These are phyloP conservation scores for Leptoclinus maculatus DNA, from an alignment of 2,797 vertebrate species.

Conservation along the genomic window DNA sequence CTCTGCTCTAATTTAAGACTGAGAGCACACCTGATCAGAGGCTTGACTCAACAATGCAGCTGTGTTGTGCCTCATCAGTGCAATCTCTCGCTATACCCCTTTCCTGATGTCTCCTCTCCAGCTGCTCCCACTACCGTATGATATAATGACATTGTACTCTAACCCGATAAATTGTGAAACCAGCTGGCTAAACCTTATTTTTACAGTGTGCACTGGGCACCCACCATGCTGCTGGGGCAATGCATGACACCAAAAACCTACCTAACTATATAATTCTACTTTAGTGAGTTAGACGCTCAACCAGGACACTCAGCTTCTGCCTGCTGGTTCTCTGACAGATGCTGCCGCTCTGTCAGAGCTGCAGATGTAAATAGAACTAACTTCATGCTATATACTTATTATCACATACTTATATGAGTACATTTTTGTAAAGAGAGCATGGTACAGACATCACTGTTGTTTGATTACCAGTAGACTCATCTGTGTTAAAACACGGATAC, in stretches of 20 bases:
- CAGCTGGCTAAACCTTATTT: conserved; percentile 61
- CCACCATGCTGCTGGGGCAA: conserved; percentile 17
- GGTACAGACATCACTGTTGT: not conserved
- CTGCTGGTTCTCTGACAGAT: conserved; percentile 19
- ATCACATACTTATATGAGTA: not conserved
- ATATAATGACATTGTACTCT: conserved; percentile 64
- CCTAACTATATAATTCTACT: conserved; percentile 8
- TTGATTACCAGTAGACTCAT: not conserved
- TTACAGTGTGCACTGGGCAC: conserved; percentile 33
- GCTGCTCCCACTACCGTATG: conserved; percentile 70
- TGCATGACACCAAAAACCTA: conserved; percentile 18
- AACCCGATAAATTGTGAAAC: conserved; percentile 63
- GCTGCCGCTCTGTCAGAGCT: conserved; percentile 12
- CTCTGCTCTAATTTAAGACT: conserved; percentile 39
- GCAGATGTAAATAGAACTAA: not conserved
- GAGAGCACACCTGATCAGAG: conserved; percentile 48
- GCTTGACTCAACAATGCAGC: conserved; percentile 50
- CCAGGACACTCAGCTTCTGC: conserved; percentile 3
- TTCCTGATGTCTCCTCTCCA: conserved; percentile 52
- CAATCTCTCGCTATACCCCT: conserved; percentile 26
- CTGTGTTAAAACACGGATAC: not conserved
- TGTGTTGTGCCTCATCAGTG: conserved; percentile 28
- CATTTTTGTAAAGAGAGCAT: not conserved
- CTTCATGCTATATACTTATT: not conserved
- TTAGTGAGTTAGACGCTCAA: not conserved